A percentile compares a stretch with the other conserved stretches of the same genome.
Evolutionary conservation across 2,113 vertebrate genomes (phyloP).

Genomic region (Dicerorhinus sumatrensis): DNA sequence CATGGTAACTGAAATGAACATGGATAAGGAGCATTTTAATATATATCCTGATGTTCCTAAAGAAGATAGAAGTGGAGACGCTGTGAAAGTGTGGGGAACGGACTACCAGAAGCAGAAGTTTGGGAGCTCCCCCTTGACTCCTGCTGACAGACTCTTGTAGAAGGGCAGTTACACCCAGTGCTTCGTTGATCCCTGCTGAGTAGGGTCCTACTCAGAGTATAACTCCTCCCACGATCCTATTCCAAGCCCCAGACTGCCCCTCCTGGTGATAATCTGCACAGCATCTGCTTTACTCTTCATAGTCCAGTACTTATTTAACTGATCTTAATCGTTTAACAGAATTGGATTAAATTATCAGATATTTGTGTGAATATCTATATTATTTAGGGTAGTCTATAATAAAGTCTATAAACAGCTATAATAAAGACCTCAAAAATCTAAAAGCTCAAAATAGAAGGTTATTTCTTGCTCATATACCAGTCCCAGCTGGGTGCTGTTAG

Average conservation of each 20-base stretch:
- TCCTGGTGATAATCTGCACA: background rate
- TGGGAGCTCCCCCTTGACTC: background rate
- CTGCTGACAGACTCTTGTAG: background rate
- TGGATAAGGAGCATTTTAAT: background rate
- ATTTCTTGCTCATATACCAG: background rate
- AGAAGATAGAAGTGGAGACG: background rate
- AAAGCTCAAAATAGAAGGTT: background rate
- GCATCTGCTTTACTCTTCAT: background rate
- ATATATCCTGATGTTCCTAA: background rate
- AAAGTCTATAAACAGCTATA: background rate
- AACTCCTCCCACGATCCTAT: fast-evolving
- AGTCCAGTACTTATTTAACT: too few relatives aligned
- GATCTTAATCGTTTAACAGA: background rate
- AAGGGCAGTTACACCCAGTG: background rate
- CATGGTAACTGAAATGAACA: background rate
- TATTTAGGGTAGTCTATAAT: background rate
- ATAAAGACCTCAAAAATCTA: background rate
- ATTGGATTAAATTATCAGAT: background rate
- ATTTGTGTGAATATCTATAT: background rate
- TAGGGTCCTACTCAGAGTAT: too few relatives aligned
- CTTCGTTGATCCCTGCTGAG: background rate
- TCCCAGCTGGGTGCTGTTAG: background rate
- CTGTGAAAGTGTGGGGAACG: too few relatives aligned
- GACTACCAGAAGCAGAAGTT: background rate
- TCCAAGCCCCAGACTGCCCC: background rate